phyloP scores from a whole-genome alignment of 2,888 invertebrate species.

The Dusona sp. region DNA sequence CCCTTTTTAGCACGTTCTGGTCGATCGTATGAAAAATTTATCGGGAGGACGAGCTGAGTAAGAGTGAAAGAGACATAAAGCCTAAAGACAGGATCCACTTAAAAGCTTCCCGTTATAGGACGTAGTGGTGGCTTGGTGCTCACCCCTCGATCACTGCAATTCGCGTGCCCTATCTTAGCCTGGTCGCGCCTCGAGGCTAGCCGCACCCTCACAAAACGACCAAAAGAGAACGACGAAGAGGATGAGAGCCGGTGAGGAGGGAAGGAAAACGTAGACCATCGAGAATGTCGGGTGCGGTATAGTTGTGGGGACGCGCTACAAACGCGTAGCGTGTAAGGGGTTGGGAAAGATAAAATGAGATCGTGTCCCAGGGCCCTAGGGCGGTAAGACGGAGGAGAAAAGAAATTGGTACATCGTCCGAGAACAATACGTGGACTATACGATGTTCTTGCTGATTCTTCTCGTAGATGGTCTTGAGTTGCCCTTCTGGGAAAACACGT shows the following conservation, averaged over 20 bases:
- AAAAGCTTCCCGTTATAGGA: conserved; percentile 72
- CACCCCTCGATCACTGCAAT: conserved; percentile 73
- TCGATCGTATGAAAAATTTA: conserved; percentile 57
- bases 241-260: conserved; percentile 59
- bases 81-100: conserved; percentile 78
- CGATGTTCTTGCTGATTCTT: conserved; percentile 53
- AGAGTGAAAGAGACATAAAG: conserved; percentile 63
- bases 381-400: conserved; percentile 76
- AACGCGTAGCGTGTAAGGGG: conserved; percentile 83
- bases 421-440: conserved; percentile 73
- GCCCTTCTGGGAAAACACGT: conserved; percentile 41
- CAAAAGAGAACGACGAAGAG: conserved; percentile 31
- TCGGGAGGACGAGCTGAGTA: conserved; percentile 50
- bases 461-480: conserved; percentile 42
- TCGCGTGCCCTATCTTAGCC: conserved; percentile 82
- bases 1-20: conserved; percentile 33
- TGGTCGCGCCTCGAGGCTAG: conserved; percentile 77
- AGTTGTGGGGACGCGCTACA: conserved; percentile 79
- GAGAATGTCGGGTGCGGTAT: conserved; percentile 66
- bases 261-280: conserved; percentile 48
- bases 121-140: conserved; percentile 70
- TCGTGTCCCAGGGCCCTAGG: conserved; percentile 79
- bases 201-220: conserved; percentile 64
- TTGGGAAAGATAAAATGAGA: conserved; percentile 83
- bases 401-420: conserved; percentile 83